Percentiles rank a stretch among this genome's conserved stretches.
These are phyloP conservation scores for Hydropsyche tenuis DNA, from an alignment of 1,140 invertebrate genomes.

Conservation along the genomic window DNA sequence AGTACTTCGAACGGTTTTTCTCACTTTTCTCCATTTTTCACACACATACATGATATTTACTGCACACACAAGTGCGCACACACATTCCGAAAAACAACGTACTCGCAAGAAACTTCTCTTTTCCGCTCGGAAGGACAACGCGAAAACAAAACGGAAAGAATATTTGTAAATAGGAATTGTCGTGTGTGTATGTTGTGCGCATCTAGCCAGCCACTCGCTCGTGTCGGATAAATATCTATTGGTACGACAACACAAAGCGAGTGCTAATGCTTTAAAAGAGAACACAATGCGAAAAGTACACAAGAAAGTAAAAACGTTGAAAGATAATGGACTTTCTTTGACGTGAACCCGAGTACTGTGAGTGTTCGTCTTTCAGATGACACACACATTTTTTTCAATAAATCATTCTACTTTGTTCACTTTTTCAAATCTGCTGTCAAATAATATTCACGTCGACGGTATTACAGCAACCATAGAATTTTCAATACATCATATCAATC, in stretches of 20 bases:
- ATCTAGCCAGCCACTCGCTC: too few relatives aligned
- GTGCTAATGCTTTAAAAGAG: not conserved
- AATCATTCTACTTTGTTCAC: too few relatives aligned
- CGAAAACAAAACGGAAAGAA: conserved; percentile 6
- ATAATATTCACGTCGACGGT: too few relatives aligned
- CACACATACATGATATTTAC: not conserved
- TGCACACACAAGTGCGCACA: too few relatives aligned
- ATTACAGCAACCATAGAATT: too few relatives aligned
- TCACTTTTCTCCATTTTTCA: too few relatives aligned
- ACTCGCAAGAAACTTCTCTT: not conserved
- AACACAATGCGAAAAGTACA: not conserved
- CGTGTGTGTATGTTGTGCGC: not conserved
- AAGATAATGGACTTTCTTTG: conserved; percentile 15
- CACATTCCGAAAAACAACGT: not conserved
- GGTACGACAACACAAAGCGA: not conserved
- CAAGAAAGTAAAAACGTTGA: not conserved
- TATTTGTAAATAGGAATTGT: conserved; percentile 10
- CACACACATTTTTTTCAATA: not conserved
- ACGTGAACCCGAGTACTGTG: not conserved
- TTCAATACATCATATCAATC: too few relatives aligned
- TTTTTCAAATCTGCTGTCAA: too few relatives aligned
- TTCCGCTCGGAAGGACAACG: not conserved
- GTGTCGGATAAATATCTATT: not conserved
- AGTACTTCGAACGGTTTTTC: too few relatives aligned
- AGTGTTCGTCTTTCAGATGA: not conserved